Conservation (phyloP, 2,888 invertebrate genomes). For the Pycnomerus fuliginosus region DNA sequence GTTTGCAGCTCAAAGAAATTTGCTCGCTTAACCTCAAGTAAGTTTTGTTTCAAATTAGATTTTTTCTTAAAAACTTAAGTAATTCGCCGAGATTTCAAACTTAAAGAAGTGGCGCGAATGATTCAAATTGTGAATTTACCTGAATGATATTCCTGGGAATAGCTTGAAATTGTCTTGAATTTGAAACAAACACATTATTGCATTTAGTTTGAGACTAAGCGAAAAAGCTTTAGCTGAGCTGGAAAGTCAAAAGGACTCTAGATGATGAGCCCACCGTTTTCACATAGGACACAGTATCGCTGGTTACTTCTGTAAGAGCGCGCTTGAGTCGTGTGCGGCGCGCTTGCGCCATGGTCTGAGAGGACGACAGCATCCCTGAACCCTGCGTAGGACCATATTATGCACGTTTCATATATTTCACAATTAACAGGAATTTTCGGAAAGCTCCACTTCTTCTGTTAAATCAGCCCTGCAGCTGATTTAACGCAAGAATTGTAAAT, state of each 20-base stretch:
- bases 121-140: slow-evolving; percentile 29
- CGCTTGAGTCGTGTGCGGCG: slow-evolving; percentile 82
- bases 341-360: slow-evolving; percentile 87
- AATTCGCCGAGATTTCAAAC: slow-evolving; percentile 7
- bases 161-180: slow-evolving; percentile 12
- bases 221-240: slow-evolving; percentile 38
- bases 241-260: slow-evolving; percentile 42
- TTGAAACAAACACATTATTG: slow-evolving; percentile 26
- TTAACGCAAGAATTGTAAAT: too few species aligned
- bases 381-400: slow-evolving; percentile 44
- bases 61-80: slow-evolving; percentile 10
- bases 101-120: slow-evolving; percentile 20
- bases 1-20: slow-evolving; percentile 25
- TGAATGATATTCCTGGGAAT: slow-evolving; percentile 30
- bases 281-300: slow-evolving; percentile 84
- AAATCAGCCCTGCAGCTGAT: too few species aligned
- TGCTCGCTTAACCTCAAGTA: slow-evolving; percentile 38
- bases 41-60: too few species aligned
- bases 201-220: slow-evolving; percentile 39
- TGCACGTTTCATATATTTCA: slow-evolving; percentile 14
- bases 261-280: slow-evolving; percentile 69
- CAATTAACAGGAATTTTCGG: slow-evolving; percentile 3
- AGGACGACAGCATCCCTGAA: slow-evolving; percentile 86
- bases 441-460: too few species aligned
- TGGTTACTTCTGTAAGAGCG: slow-evolving; percentile 87